A percentile compares a stretch with the other conserved stretches of the same genome.
These are phyloP conservation scores for Diaphora mendica DNA, from an alignment of 2,888 invertebrate species.

Conservation along the genomic window DNA sequence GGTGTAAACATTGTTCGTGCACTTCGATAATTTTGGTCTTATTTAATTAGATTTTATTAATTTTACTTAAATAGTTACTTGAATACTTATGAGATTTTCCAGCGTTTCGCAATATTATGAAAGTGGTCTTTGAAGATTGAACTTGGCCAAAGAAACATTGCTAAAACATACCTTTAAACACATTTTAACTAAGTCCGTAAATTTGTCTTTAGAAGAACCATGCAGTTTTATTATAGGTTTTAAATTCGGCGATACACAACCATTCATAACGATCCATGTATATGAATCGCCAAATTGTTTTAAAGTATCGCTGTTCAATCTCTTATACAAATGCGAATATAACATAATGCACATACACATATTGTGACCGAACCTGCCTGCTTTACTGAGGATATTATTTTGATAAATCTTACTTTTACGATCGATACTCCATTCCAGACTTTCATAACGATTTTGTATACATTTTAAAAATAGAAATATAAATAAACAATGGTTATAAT, in stretches of 20 bases:
- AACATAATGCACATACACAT: constrained; percentile 26
- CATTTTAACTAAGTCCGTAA: neutral
- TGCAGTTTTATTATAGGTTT: neutral
- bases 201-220: neutral
- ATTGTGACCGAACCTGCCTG: constrained; percentile 29
- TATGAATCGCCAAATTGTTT: neutral
- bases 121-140: neutral
- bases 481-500: constrained; percentile 29
- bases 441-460: constrained; percentile 41
- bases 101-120: neutral
- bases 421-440: constrained; percentile 55
- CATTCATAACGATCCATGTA: neutral
- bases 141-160: neutral
- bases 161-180: too few relatives aligned
- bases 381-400: constrained; percentile 37
- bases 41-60: constrained; percentile 1
- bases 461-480: constrained; percentile 34
- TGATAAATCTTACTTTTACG: constrained; percentile 41
- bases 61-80: neutral
- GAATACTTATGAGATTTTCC: neutral
- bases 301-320: constrained; percentile 1
- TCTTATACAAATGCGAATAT: neutral
- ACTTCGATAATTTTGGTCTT: neutral
- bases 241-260: too few relatives aligned
- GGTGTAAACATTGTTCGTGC: neutral